These are phyloP conservation scores for Furcifer pardalis DNA, from an alignment of 2,797 vertebrate genomes.

Conservation along the genomic window DNA sequence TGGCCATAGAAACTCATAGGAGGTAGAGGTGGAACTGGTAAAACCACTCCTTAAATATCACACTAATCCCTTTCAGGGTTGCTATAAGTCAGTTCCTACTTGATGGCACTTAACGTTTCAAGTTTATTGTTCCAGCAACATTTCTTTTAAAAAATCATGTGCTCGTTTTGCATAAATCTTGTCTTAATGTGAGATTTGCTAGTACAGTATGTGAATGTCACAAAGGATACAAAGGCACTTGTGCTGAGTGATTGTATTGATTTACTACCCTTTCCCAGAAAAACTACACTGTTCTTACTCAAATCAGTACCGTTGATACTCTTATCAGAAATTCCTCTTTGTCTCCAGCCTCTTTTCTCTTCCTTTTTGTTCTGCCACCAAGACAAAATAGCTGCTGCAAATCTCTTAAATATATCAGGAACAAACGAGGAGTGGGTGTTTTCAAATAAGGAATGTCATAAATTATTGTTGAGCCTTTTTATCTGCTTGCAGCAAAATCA, in stretches of 20 bases:
- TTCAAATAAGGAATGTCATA: conserved; percentile 31
- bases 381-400: conserved; percentile 36
- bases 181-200: background rate
- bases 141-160: background rate
- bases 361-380: conserved; percentile 7
- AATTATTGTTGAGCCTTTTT: background rate
- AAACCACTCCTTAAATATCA: too few relatives aligned
- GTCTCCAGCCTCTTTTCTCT: conserved; percentile 21
- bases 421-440: conserved; percentile 23
- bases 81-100: too few relatives aligned
- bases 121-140: too few relatives aligned
- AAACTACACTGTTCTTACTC: background rate
- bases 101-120: too few relatives aligned
- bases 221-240: background rate
- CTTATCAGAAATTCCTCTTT: conserved; percentile 16
- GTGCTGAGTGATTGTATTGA: background rate
- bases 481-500: conserved; percentile 11
- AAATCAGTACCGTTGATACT: background rate
- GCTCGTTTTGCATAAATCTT: background rate
- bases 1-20: too few relatives aligned
- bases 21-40: too few relatives aligned
- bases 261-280: background rate
- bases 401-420: conserved; percentile 27
- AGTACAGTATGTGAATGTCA: too few relatives aligned
- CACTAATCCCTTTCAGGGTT: too few relatives aligned